Percentiles rank a stretch among this genome's conserved stretches.
Conservation (phyloP, 1,140 invertebrate genomes). For the Glossosoma conforme region DNA sequence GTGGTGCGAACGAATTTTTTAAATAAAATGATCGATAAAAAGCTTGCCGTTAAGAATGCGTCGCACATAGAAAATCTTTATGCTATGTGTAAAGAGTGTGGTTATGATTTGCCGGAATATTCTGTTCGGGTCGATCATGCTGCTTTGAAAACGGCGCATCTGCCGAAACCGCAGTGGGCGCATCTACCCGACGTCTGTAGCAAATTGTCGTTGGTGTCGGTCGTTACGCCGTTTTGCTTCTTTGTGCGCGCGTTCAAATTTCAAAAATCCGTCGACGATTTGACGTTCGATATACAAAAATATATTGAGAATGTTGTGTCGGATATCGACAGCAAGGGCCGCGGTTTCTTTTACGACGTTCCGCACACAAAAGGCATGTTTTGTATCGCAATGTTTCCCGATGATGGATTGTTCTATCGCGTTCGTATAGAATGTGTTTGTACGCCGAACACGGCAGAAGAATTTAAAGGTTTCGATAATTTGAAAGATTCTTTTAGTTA, state of each 20-base stretch:
- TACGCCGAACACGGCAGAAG: background rate
- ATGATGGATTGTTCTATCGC: constrained; percentile 39
- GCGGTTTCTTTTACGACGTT: constrained; percentile 23
- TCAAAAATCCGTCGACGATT: constrained; percentile 34
- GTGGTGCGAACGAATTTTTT: constrained; percentile 12
- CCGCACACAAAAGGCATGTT: constrained; percentile 32
- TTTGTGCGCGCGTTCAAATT: constrained; percentile 40
- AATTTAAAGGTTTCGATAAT: background rate
- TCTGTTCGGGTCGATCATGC: constrained; percentile 16
- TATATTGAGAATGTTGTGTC: constrained; percentile 30
- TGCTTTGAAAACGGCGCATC: constrained; percentile 35
- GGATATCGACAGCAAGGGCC: constrained; percentile 26
- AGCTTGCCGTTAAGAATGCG: constrained; percentile 13
- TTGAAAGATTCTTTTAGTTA: constrained; percentile 12
- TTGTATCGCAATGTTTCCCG: constrained; percentile 41
- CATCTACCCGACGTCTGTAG: constrained; percentile 37
- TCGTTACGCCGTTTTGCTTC: constrained; percentile 35
- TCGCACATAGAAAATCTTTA: constrained; percentile 11
- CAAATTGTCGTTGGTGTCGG: constrained; percentile 37
- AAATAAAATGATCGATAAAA: constrained; percentile 10
- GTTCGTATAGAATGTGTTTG: constrained; percentile 36
- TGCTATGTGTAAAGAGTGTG: constrained; percentile 7
- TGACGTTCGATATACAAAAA: constrained; percentile 39
- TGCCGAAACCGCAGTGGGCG: constrained; percentile 37
- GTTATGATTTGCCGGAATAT: constrained; percentile 13